phyloP scores from a whole-genome alignment of 2,888 invertebrate species.

The Diarsia mendica region DNA sequence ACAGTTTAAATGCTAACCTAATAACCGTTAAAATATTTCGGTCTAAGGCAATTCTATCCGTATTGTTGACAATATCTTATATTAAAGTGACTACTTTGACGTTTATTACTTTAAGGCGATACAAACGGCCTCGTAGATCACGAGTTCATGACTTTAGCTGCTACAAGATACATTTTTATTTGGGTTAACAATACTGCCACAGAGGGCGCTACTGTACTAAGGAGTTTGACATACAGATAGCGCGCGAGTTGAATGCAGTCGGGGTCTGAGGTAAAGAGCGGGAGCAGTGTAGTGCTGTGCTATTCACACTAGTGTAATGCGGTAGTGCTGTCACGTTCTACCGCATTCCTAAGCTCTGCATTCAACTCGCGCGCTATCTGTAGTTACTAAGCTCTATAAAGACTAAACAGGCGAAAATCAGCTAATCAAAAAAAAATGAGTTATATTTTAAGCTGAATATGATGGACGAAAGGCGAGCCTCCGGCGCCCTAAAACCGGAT shows the following conservation, averaged over 20 bases:
- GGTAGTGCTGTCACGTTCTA: too few species aligned
- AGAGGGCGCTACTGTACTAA: not conserved
- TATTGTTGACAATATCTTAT: slow-evolving; percentile 17
- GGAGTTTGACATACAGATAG: not conserved
- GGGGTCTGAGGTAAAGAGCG: too few species aligned
- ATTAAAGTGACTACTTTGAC: slow-evolving; percentile 16
- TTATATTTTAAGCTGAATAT: not conserved
- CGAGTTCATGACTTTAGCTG: slow-evolving; percentile 25
- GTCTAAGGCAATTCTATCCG: slow-evolving; percentile 1
- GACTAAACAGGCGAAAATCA: too few species aligned
- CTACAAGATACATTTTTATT: slow-evolving; percentile 1
- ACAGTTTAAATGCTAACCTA: not conserved
- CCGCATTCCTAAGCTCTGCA: too few species aligned
- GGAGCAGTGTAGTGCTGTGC: too few species aligned
- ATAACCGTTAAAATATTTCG: not conserved
- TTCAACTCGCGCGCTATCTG: too few species aligned
- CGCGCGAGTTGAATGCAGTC: too few species aligned
- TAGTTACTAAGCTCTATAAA: not conserved
- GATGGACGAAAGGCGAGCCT: too few species aligned
- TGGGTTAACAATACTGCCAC: slow-evolving; percentile 3
- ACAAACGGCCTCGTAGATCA: slow-evolving; percentile 31
- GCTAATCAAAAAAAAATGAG: not conserved
- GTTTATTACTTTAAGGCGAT: slow-evolving; percentile 30
- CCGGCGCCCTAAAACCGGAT: too few species aligned
- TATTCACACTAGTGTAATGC: too few species aligned